Base-by-base conservation (phyloP, 2,888 invertebrate species). In the Netelia inedita region DNA sequence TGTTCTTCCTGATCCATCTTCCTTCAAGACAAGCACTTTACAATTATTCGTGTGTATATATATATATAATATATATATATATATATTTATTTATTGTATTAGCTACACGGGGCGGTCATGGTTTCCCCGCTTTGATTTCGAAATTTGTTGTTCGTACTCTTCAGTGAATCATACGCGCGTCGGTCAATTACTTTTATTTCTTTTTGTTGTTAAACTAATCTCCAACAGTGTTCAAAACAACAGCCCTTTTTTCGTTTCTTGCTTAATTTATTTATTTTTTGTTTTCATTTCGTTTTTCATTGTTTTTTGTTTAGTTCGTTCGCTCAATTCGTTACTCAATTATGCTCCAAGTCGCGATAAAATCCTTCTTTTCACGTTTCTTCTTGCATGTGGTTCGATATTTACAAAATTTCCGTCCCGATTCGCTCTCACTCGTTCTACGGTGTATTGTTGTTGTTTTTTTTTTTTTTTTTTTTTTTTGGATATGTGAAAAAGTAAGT, bases 71-170 rank as follows among this genome's bases (percentile, higher is more conserved):
- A 81, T 73, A 75, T 75, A 66, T 46, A 63, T 74, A 46, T 72
- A 72, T 59, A 59, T 53, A 74, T 74, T 63, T 71, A 66, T 79
- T 61, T 79, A 23, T 3, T 57, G 14, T 28, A 19, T 53, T 50
- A 61, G 61, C 75, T 84, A 87, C 85, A 79, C 87, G 88, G 19
- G 19, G 78, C 86, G 89, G 90, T 91, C 91, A 92, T 91, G 92
- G 91, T 90, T 91, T 88, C 89, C 89, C 89, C 88, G 88, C 88
- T 89, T 89, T 89, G 86, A 83, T 72, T 79, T 87, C 69, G 85
- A 89, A 86, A 69, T 21, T 23, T 41, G n/a, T 65, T 57, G 1
- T 53, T 21, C 41, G 16, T 65, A n/a, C 41, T 16, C 8, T 8
- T n/a, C n/a, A 10, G n/a, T 16, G n/a, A 1, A 2, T 23, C 23